Conservation (phyloP, 35 echinoderm and acorn worm species). For the Diadema setosum region DNA sequence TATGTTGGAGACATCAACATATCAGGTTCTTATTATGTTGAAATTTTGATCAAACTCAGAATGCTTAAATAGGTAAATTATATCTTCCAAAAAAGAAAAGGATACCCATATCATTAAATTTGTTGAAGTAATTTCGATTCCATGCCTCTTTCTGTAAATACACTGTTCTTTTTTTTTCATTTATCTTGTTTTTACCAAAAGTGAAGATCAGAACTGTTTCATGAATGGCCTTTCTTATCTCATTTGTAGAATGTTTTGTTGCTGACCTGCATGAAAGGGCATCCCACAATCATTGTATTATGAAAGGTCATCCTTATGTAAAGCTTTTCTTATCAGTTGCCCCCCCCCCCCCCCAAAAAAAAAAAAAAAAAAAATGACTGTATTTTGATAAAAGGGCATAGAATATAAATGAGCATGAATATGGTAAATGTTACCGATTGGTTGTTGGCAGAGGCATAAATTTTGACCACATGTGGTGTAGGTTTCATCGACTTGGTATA, state of each 20-base stretch:
- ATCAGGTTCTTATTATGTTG: neutral
- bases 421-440: neutral
- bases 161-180: neutral
- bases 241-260: too few species aligned
- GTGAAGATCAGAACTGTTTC: too few species aligned
- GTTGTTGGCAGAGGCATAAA: neutral
- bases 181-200: neutral
- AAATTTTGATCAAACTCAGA: neutral
- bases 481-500: neutral
- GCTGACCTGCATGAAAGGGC: too few species aligned
- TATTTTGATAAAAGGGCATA: too few species aligned
- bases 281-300: too few species aligned
- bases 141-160: neutral
- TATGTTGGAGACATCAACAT: neutral
- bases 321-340: neutral
- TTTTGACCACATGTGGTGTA: neutral
- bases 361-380: too few species aligned
- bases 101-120: neutral
- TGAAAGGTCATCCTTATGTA: too few species aligned
- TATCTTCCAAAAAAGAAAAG: neutral
- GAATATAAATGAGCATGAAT: too few species aligned
- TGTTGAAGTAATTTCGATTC: neutral
- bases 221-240: too few species aligned
- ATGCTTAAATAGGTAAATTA: neutral
- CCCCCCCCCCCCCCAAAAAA: neutral